These are phyloP conservation scores for Cladopsammia gracilis DNA, from an alignment of 64 coral and sea anemone species.

Conservation along the genomic window DNA sequence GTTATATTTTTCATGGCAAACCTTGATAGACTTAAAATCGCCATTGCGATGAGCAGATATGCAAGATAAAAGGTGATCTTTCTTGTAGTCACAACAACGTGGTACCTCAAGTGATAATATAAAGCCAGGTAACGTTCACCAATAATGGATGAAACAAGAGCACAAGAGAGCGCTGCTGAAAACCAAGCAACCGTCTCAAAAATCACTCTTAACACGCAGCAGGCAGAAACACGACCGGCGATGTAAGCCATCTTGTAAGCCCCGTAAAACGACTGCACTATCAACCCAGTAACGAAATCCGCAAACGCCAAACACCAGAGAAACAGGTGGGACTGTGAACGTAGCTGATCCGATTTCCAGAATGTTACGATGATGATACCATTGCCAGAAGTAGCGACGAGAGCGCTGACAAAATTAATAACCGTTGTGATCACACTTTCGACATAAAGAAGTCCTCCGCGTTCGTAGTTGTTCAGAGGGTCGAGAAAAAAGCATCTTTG, in stretches of 20 bases:
- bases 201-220: conserved; percentile 20
- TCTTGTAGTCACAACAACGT: conserved; percentile 10
- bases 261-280: conserved; percentile 60
- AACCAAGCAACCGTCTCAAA: conserved; percentile 57
- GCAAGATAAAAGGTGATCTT: not conserved
- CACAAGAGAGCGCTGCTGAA: conserved; percentile 50
- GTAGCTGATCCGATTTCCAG: conserved; percentile 34
- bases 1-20: conserved; percentile 9
- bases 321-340: conserved; percentile 41
- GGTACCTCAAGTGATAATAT: conserved; percentile 40
- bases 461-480: not conserved
- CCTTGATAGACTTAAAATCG: conserved; percentile 9
- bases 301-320: conserved; percentile 50
- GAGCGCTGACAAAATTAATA: not conserved
- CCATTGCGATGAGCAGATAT: not conserved
- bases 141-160: conserved; percentile 8
- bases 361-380: conserved; percentile 42
- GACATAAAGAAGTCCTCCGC: not conserved
- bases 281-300: conserved; percentile 46
- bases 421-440: not conserved
- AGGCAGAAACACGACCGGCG: not conserved
- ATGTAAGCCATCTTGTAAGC: conserved; percentile 47
- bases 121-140: conserved; percentile 50
- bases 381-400: conserved; percentile 21
- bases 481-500: conserved; percentile 10